Conservation (phyloP, 2,888 invertebrate genomes). For the Tipula lateralis region DNA sequence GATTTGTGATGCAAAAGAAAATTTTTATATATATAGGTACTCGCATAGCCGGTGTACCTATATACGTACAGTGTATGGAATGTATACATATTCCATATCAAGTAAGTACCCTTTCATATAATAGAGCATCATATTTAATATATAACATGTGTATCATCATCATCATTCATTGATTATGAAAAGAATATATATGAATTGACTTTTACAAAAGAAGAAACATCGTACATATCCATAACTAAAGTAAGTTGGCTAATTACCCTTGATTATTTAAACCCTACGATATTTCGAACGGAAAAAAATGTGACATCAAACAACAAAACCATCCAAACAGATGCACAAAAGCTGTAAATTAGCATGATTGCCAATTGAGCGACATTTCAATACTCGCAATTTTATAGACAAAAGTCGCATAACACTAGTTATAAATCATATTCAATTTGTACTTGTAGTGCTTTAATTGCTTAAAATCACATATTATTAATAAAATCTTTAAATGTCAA, state of each 20-base stretch:
- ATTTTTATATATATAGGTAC: not conserved
- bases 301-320: not conserved
- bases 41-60: not conserved
- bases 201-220: not conserved
- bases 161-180: not conserved
- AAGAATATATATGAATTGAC: slow-evolving; percentile 2
- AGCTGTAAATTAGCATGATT: not conserved
- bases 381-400: too few relatives aligned
- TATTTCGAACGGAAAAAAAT: not conserved
- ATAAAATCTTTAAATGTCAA: not conserved
- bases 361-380: not conserved
- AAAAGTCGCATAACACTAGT: not conserved
- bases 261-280: not conserved
- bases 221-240: not conserved
- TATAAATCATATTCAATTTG: not conserved
- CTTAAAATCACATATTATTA: too few relatives aligned
- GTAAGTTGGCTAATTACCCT: slow-evolving; percentile 11
- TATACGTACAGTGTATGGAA: not conserved
- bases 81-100: not conserved
- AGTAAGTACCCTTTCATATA: not conserved
- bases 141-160: not conserved
- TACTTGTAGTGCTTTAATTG: too few relatives aligned
- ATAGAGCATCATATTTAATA: not conserved
- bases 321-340: not conserved
- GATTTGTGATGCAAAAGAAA: not conserved